Evolutionary conservation across 1,140 invertebrate species (phyloP), one percentile per base, ranked within the genome.

Genomic region (Musca vetustissima): DNA sequence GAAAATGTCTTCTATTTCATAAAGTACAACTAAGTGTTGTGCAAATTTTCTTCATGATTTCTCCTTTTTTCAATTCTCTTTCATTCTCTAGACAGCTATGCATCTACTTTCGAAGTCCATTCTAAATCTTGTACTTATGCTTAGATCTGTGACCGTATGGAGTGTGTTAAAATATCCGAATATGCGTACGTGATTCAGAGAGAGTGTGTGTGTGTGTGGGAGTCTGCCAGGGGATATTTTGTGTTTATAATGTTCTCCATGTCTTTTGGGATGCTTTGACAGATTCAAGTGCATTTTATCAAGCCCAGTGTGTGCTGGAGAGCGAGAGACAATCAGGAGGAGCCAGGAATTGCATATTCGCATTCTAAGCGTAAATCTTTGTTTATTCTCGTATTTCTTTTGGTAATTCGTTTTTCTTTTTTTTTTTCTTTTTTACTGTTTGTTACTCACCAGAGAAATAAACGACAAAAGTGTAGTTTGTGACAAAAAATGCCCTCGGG

Each of bases 331-430:
- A 43, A 43, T 43, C 36, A 43, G 6, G 36, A 43, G 36, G 36
- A 43, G 36, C 36, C 11, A 9, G 36, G 36, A 43, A 43, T 43
- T 43, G 36, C 36, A 52, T 52, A 52, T 19, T 52, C 17, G 17
- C 17, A 59, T 28, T 28, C 13, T 24, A 61, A 61, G 57, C 57
- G 57, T 61, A 43, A 61, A 61, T 36, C 57, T 61, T 61, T 61
- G 57, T 61, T 36, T 61, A 61, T 61, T 17, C 19, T 36, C 32
- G 28, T 61, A 19, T 61, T 36, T 61, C 57, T 36, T 61, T 43
- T 61, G 28, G 28, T 32, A 61, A 61, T 43, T 43, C 32, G 28
- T 61, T 61, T 61, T 61, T 21, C 11, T 36, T 61, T 61, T 21
- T 9, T n/a, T 55, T 36, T 61, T 61, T 19, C 3, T 3, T 53